Conservation (phyloP, 30 jellyfish, hydroid and myxozoan species). For the Sanderia malayensis region DNA sequence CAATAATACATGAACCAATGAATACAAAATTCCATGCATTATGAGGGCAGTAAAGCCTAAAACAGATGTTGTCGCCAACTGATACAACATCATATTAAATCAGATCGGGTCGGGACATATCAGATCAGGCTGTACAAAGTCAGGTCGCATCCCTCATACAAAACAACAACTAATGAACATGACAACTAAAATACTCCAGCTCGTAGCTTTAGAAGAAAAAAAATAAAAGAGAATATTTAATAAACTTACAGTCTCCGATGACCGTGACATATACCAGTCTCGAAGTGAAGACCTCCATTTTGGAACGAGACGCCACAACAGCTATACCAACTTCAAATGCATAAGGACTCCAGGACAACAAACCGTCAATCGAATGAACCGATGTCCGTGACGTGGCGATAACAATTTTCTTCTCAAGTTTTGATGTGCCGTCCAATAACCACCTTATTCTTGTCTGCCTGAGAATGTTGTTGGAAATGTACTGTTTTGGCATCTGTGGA, state of each 20-base stretch:
- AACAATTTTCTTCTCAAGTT: neutral
- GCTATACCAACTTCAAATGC: conserved; percentile 1
- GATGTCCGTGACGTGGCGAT: neutral
- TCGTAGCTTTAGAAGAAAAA: no score
- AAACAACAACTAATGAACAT: no score
- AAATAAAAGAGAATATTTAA: no score
- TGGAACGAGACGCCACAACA: neutral
- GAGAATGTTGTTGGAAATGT: neutral
- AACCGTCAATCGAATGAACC: neutral
- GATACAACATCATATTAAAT: no score
- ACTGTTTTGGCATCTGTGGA: conserved; percentile 43
- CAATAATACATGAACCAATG: no score
- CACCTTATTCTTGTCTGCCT: neutral
- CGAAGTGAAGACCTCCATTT: neutral
- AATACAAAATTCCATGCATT: no score
- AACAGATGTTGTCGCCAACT: no score
- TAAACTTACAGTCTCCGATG: conserved; percentile 45
- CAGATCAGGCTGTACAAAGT: no score
- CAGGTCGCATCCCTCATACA: no score
- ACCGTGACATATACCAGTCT: neutral
- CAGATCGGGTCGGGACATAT: no score
- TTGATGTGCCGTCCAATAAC: neutral
- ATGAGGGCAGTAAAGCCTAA: no score
- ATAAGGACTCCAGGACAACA: conserved; percentile 25
- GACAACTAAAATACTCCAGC: no score